Percentiles rank a stretch among this genome's conserved stretches.
Evolutionary conservation across 2,113 vertebrate genomes (phyloP).

Genomic region (Lepus americanus): DNA sequence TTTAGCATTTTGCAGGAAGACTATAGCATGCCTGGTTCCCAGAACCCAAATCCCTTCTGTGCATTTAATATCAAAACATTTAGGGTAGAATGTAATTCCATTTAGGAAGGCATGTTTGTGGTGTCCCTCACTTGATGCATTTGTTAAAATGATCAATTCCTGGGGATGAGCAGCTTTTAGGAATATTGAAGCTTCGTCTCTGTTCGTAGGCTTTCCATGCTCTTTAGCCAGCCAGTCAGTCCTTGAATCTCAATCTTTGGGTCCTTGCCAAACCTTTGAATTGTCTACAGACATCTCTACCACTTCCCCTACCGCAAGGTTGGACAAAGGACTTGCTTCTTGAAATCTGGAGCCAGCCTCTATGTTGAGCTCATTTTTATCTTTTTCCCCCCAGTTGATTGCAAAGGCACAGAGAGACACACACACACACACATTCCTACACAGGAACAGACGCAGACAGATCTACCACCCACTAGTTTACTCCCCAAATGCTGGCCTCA

Average conservation of each 20-base stretch:
- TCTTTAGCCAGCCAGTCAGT: not conserved
- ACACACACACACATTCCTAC: too few species aligned
- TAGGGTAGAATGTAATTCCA: not conserved
- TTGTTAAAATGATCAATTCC: constrained; percentile 24
- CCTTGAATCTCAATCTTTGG: not conserved
- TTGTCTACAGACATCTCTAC: fast-evolving
- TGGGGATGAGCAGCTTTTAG: not conserved
- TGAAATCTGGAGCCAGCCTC: not conserved
- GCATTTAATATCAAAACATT: not conserved
- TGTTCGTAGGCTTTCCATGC: not conserved
- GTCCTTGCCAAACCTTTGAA: not conserved
- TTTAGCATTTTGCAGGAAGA: constrained; percentile 50
- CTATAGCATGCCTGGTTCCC: not conserved
- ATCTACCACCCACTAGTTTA: too few species aligned
- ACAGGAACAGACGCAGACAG: too few species aligned
- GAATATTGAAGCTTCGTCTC: not conserved
- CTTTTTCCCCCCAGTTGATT: too few species aligned
- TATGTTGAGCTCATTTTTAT: not conserved
- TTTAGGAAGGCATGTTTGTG: not conserved
- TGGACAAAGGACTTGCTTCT: not conserved
- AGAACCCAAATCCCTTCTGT: not conserved
- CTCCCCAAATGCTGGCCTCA: too few species aligned
- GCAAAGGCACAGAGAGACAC: too few species aligned
- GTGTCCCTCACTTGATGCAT: not conserved
- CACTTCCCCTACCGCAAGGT: not conserved